Conservation (phyloP, 2,888 invertebrate genomes). For the Drosophila tanythrix region DNA sequence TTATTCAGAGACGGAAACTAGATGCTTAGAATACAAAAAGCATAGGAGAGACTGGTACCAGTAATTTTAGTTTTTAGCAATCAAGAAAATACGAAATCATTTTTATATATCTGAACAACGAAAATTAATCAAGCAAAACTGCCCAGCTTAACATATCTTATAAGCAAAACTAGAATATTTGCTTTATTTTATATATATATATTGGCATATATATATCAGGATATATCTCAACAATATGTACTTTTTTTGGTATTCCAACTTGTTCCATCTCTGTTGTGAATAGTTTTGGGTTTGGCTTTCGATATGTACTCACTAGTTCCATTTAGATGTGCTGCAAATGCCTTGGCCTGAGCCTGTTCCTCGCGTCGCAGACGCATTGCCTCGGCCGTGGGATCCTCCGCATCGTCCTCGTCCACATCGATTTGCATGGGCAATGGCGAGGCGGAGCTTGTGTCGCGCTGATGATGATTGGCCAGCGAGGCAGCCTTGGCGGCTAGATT, state of each 20-base stretch:
- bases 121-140: not conserved
- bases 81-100: not conserved
- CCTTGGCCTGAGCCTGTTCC: constrained; percentile 83
- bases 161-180: not conserved
- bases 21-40: not conserved
- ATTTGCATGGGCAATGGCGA: constrained; percentile 79
- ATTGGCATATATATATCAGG: too few relatives aligned
- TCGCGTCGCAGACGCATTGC: constrained; percentile 55
- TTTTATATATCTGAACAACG: not conserved
- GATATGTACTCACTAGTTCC: constrained; percentile 88
- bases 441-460: constrained; percentile 51
- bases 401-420: constrained; percentile 74
- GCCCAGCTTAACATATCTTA: not conserved
- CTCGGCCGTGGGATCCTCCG: constrained; percentile 57
- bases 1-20: constrained; percentile 56
- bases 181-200: not conserved
- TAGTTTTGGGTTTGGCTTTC: constrained; percentile 65
- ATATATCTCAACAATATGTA: not conserved
- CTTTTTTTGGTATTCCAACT: not conserved
- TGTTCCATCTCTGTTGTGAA: constrained; percentile 33
- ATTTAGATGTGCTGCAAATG: constrained; percentile 87
- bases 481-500: constrained; percentile 82
- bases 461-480: constrained; percentile 77
- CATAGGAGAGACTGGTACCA: not conserved
- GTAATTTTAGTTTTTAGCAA: not conserved